A percentile compares a stretch with the other conserved stretches of the same genome.
These are phyloP conservation scores for Melierax canorus DNA, from an alignment of 2,113 vertebrate species.

Conservation along the genomic window DNA sequence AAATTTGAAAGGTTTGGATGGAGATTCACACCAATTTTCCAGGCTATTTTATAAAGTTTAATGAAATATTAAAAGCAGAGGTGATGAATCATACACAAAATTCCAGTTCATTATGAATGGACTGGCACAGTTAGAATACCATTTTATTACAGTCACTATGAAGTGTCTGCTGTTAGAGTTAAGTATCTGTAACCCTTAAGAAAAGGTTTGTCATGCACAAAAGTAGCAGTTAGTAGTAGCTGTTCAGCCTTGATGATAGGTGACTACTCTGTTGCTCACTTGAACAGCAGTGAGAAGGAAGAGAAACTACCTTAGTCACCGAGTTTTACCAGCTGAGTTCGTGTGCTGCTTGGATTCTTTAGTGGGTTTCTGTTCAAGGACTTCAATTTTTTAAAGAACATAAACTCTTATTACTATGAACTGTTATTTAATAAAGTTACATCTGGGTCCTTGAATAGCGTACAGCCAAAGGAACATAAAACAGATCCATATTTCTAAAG, in stretches of 20 bases:
- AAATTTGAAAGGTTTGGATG: not conserved
- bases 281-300: not conserved
- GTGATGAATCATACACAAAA: not conserved
- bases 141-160: not conserved
- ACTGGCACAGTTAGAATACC: not conserved
- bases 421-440: constrained; percentile 32
- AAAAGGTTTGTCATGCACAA: constrained; percentile 13
- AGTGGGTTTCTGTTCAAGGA: constrained; percentile 47
- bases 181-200: constrained; percentile 27
- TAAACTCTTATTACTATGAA: constrained; percentile 39
- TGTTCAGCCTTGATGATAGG: not conserved
- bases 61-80: not conserved
- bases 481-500: constrained; percentile 21
- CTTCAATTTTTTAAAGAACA: constrained; percentile 37
- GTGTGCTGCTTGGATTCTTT: not conserved
- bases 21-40: not conserved
- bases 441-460: constrained; percentile 35
- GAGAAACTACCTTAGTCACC: not conserved
- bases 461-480: constrained; percentile 13
- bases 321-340: not conserved
- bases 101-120: not conserved
- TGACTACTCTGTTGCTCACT: not conserved
- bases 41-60: not conserved
- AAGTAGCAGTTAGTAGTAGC: not conserved
- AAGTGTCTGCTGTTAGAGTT: not conserved